Evolutionary conservation across 2,113 vertebrate genomes (phyloP), one percentile per base, ranked within the genome.

Genomic region (Rhinolophus ferrumequinum): DNA sequence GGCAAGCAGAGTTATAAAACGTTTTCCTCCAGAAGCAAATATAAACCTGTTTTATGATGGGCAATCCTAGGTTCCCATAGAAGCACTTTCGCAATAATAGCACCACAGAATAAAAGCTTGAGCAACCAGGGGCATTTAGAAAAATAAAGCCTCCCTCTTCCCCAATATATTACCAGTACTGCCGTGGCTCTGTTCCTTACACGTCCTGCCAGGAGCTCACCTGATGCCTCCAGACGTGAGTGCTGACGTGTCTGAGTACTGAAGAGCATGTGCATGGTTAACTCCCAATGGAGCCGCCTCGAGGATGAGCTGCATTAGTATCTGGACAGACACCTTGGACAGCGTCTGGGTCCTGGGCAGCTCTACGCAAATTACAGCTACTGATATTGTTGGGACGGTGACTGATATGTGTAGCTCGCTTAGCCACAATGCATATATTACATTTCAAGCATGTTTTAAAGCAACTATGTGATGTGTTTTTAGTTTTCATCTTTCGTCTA

Each of bases 1-100:
- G 58, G 52, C 79, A 85, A 50, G 52, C 3, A 1, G 44, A 60
- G 66, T 35, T 60, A 83, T 14, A 66, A 52, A 88, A 16, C 16
- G 21, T 35, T 87, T 76, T 41, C 50, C 47, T 50, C 47, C 47
- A 50, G 47, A 97, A 96, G 62, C 73, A 94, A 93, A 93, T 80
- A 64, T 33, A 70, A 88, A 90, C 52, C 88, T 95, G 33, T 86
- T 94, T 80, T 66, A 81, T 41, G 64, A 84, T 3, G 76, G 76
- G 44, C 38, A 83, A 75, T 66, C 86, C 75, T 77, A 1, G 6
- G 54, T 73, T 94, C 84, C 80, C 93, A 88, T 69, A 88, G 76
- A 95, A 82, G 47, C 50, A 64, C 16, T 88, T 83, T 26, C n/a
- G 1, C 24, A 81, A 26, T 84, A 80, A 94, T 7, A 58, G 19